Base-by-base conservation (phyloP, 2,888 invertebrate genomes). In the Heteromurus nitidus region DNA sequence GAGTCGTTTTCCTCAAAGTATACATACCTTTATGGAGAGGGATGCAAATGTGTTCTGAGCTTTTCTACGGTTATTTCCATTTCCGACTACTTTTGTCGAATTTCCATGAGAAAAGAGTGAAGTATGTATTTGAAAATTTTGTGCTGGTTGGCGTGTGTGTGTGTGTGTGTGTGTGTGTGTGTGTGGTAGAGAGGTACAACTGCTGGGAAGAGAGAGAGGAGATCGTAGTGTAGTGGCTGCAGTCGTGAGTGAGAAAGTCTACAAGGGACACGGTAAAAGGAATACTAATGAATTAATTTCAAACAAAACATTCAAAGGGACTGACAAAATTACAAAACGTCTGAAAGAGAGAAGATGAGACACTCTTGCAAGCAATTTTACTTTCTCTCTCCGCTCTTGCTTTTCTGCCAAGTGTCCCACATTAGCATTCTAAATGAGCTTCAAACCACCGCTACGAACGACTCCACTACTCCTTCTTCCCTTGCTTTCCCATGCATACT, bases 401-500 rank as follows among this genome's bases (percentile, higher is more conserved):
- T 58, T 67, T 60, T 42, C 76, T 81, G 80, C 81, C 84, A 84
- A 82, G 80, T 79, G 79, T 70, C 80, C 82, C 82, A 82, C 80
- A 84, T 82, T 84, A 82, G 80, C 82, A 82, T 84, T 84, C 84
- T 81, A 84, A 84, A 84, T 84, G 82, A 84, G 82, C 77, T 77
- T 50, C 77, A 82, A 68, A 47, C 55, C 68, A 58, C 79, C 69
- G 65, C 42, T 64, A 60, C 67, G 20, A 13, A 47, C 28, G 62
- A 18, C 64, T 64, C 55, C 76, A 79, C 53, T 50, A 30, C 60
- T 76, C 60, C 65, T 30, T 76, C 42, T 68, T 68, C 44, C n/a
- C 67, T 36, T 77, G 69, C 28, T 60, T 68, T 58, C 9, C 76
- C 69, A 77, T 69, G 76, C 76, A 77, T 68, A 77, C 76, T 77